Evolutionary conservation across 1,140 invertebrate genomes (phyloP), one percentile per base, ranked within the genome.

Genomic region (Archegozetes longisetosus): DNA sequence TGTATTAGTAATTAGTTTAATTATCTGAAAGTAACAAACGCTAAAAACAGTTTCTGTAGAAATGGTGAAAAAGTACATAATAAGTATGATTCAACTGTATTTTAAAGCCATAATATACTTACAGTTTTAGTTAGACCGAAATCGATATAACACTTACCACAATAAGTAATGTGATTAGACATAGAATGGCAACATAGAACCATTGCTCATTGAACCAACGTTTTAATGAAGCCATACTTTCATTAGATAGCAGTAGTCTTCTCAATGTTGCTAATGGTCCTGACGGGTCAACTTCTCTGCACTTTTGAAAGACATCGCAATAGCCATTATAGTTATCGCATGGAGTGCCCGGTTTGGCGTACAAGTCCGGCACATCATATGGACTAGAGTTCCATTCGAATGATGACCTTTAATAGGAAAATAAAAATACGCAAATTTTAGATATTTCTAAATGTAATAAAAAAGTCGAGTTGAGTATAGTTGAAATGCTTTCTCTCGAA

Each of bases 321-420:
- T 98, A 99, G 64, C 94, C 94, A 69, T 90, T 90, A 73, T 95
- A 98, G 71, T 98, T 88, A 71, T 98, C 94, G 72, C 95, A 98
- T 0, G 94, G 93, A 9, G 76, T 76, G 27, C 78, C 78, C 68
- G 70, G 64, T 69, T 92, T 94, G n/a, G 86, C 84, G 73, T 82
- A 88, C 81, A 91, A 86, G 67, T 90, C 85, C 0, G 89, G 89
- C 64, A 93, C 84, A 72, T 92, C 86, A 69, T 84, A 89, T 0
- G 88, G 87, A 29, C 81, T 75, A 25, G 81, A 79, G 70, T 92
- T 92, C 87, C 88, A 92, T 64, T 85, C 81, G 72, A 89, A 91
- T 20, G 87, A 90, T 32, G 88, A 93, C 60, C 85, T 81, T 71
- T 78, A 85, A 65, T 74, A 70, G 22, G 14, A 29, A 29, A 26